These are phyloP conservation scores for Zaprionus vittiger DNA, from an alignment of 1,140 invertebrate species.

Conservation along the genomic window DNA sequence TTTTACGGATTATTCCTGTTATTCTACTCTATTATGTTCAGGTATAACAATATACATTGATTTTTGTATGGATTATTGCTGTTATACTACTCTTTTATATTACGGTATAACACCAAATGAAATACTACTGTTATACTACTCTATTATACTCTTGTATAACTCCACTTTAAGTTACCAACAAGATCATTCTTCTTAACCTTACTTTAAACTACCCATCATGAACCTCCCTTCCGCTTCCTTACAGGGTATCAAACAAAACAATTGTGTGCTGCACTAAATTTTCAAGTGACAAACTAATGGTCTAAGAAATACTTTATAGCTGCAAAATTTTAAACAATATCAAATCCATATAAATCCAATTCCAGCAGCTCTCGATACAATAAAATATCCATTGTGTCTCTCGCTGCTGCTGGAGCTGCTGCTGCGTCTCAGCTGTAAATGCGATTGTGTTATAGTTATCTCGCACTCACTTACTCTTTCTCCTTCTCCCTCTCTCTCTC, in stretches of 20 bases:
- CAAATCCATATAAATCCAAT: conserved; percentile 62
- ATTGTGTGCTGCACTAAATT: conserved; percentile 69
- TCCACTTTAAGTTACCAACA: not conserved
- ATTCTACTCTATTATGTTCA: too few relatives aligned
- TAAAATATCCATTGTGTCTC: conserved; percentile 72
- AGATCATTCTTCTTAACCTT: too few relatives aligned
- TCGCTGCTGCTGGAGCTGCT: not conserved
- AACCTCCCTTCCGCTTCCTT: not conserved
- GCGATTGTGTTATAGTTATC: conserved; percentile 28
- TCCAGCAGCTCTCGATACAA: conserved; percentile 69
- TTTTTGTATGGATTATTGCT: not conserved
- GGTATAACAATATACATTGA: too few relatives aligned
- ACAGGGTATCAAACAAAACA: conserved; percentile 54
- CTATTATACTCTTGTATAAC: not conserved
- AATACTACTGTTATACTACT: not conserved
- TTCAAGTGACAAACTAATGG: conserved; percentile 82
- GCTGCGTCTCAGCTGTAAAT: conserved; percentile 52
- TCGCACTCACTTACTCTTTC: conserved; percentile 3
- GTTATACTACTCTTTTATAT: not conserved
- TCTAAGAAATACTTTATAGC: conserved; percentile 82
- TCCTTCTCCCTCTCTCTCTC: not conserved
- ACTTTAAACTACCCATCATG: not conserved
- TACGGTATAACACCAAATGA: too few relatives aligned
- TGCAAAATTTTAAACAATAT: conserved; percentile 78
- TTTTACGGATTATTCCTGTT: not conserved